phyloP scores from a whole-genome alignment of 2,113 vertebrate species.

The Mastomys natalensis region DNA sequence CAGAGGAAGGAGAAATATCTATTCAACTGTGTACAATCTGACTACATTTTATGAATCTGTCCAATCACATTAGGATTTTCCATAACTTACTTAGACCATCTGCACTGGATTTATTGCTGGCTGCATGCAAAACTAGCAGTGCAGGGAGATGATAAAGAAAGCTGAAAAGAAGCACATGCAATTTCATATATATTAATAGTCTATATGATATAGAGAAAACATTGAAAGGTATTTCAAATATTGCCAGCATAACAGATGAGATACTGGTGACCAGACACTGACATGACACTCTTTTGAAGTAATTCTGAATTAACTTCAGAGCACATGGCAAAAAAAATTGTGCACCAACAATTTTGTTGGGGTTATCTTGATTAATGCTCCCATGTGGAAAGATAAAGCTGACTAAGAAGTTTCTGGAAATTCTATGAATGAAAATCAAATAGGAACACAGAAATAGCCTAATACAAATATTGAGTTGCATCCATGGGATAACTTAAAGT shows the following conservation, averaged over 20 bases:
- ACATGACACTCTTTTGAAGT: conserved; percentile 85
- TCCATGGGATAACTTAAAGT: conserved; percentile 68
- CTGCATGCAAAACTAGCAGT: conserved; percentile 82
- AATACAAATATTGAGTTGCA: conserved; percentile 61
- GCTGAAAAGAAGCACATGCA: conserved; percentile 79
- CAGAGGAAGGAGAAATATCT: conserved; percentile 66
- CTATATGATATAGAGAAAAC: conserved; percentile 67
- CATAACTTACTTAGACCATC: conserved; percentile 79
- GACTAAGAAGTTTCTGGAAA: conserved; percentile 73
- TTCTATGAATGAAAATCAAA: conserved; percentile 79
- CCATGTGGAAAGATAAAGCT: conserved; percentile 83
- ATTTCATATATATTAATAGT: conserved; percentile 84
- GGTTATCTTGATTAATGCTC: conserved; percentile 85
- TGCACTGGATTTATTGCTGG: conserved; percentile 81
- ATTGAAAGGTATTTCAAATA: conserved; percentile 81
- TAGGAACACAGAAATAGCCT: conserved; percentile 74
- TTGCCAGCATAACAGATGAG: conserved; percentile 81
- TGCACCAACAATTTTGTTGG: conserved; percentile 80
- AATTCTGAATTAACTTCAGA: conserved; percentile 75
- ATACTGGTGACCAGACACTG: conserved; percentile 82
- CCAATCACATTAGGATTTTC: conserved; percentile 79
- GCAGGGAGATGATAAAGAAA: conserved; percentile 80
- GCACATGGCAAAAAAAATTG: conserved; percentile 81
- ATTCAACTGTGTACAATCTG: conserved; percentile 71
- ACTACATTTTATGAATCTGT: conserved; percentile 83